Evolutionary conservation across 1,140 invertebrate species (phyloP).

Genomic region (Atta texana): DNA sequence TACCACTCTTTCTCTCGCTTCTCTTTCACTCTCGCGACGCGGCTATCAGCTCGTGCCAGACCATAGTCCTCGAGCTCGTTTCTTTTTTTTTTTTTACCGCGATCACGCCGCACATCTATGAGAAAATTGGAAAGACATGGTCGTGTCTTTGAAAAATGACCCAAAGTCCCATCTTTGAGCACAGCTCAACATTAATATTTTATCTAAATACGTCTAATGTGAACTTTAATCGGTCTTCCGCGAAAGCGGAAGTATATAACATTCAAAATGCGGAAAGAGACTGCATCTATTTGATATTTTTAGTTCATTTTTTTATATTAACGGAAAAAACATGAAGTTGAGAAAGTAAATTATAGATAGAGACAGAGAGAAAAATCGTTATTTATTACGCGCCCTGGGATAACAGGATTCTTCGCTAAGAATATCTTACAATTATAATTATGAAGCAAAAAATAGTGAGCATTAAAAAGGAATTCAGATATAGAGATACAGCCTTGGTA

Average conservation of each 20-base stretch:
- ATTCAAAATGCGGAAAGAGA: background rate
- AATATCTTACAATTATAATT: too few species aligned
- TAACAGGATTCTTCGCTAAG: too few species aligned
- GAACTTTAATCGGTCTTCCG: background rate
- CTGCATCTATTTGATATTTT: background rate
- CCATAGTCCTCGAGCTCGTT: constrained; percentile 50
- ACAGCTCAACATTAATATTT: background rate
- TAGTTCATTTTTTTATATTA: background rate
- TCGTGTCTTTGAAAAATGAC: background rate
- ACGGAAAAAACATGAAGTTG: background rate
- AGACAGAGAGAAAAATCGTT: too few species aligned
- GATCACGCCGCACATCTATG: constrained; percentile 4
- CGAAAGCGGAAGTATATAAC: background rate
- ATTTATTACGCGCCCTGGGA: too few species aligned
- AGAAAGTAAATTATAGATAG: background rate
- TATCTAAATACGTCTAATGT: too few species aligned
- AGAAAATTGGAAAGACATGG: background rate
- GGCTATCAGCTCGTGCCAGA: constrained; percentile 71
- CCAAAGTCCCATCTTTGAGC: background rate
- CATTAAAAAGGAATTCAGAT: too few species aligned
- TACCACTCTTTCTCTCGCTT: constrained; percentile 51
- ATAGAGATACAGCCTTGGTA: too few species aligned
- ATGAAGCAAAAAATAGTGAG: too few species aligned
- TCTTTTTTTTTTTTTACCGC: constrained; percentile 28
- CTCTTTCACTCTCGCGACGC: constrained; percentile 63